Base-by-base conservation (phyloP, 92 coral and sea anemone species). In the Palythoa grandis region DNA sequence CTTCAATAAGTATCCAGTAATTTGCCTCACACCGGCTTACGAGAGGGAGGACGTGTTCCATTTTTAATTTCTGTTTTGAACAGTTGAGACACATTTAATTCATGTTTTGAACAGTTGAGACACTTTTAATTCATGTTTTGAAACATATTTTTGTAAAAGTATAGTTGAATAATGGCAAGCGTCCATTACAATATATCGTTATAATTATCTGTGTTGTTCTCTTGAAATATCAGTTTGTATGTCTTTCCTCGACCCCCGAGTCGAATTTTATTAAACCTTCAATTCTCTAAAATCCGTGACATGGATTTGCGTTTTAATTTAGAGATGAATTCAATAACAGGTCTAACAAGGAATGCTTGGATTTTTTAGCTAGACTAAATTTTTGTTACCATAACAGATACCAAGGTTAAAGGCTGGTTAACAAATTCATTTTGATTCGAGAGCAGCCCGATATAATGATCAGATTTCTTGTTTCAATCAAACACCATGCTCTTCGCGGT, bases 181-280 rank as follows among this genome's bases (percentile, higher is more conserved):
- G 71, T 35, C 39, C 72, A 67, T 10, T 25, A 22, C 72, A 58
- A 58, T 58, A 67, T 67, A 58, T 58, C 11, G 37, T 20, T 67
- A 20, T 67, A 67, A 67, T 67, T 22, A 14, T 24, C 37, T 67
- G 11, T 2, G 72, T 66, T 66, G 13, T 67, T 67, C 14, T 67
- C 14, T 11, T 67, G 3, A 67, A 67, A 67, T 15, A 67, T 10
- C 38, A 39, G n/a, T 20, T 67, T 67, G 17, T 67, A 67, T 7
- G 38, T 67, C 72, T 67, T 43, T 58, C n/a, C 65, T 15, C 5
- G 39, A 67, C 72, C 40, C 72, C 72, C 20, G 72, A 67, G 72
- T 67, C 72, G 72, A 67, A 22, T 67, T 67, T 67, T 67, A 67
- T 67, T 67, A 67, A 67, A 67, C 17, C 17, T 11, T 5, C 35